Evolutionary conservation across 2,113 vertebrate genomes (phyloP).

Genomic region (Axis porcinus): DNA sequence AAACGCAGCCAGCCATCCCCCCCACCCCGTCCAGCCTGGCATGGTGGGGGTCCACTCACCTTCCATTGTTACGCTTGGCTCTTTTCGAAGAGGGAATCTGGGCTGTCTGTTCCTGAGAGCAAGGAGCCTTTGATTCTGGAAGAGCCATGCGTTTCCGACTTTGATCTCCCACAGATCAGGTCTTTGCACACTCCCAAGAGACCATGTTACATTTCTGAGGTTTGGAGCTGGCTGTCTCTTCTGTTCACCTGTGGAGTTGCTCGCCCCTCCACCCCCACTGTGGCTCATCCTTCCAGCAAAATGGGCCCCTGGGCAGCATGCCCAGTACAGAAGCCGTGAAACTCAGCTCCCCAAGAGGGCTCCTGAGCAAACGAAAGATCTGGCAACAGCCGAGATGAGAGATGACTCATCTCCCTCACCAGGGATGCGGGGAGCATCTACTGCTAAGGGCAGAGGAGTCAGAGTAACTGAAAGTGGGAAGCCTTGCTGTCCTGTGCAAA

Average conservation of each 20-base stretch:
- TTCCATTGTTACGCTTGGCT: slow-evolving; percentile 50
- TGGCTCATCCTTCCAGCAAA: slow-evolving; percentile 35
- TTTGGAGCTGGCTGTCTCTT: slow-evolving; percentile 36
- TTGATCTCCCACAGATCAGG: slow-evolving; percentile 82
- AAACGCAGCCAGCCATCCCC: slow-evolving; percentile 14
- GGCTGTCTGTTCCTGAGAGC: slow-evolving; percentile 62
- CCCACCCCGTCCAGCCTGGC: neutral
- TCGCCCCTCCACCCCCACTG: neutral
- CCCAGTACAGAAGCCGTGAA: neutral
- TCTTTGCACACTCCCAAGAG: slow-evolving; percentile 79
- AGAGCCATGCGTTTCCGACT: slow-evolving; percentile 72
- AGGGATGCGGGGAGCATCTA: neutral
- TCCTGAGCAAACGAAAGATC: neutral
- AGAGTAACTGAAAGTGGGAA: neutral
- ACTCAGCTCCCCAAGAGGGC: neutral
- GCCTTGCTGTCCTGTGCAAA: neutral
- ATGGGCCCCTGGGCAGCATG: neutral
- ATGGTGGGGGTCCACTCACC: neutral
- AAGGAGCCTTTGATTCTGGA: slow-evolving; percentile 78
- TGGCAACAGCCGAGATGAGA: neutral
- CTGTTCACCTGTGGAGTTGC: slow-evolving; percentile 57
- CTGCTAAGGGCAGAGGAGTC: neutral
- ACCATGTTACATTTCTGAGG: slow-evolving; percentile 83
- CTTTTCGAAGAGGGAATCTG: slow-evolving; percentile 32
- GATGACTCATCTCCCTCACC: neutral